Evolutionary conservation across 2,888 invertebrate genomes (phyloP).

Genomic region (Antheraea yamamai): DNA sequence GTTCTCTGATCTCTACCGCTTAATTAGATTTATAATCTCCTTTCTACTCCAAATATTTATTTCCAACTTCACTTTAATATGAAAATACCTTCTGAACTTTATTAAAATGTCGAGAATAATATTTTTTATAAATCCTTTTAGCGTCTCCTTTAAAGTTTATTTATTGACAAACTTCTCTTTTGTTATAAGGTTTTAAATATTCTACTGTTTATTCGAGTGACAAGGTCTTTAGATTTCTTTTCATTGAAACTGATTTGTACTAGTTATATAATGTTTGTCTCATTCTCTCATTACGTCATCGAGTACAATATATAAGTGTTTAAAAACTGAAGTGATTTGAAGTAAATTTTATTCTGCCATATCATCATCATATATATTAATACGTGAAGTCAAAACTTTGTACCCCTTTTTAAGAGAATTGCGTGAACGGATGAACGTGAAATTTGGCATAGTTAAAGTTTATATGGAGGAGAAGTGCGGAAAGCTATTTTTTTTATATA

Average conservation of each 20-base stretch:
- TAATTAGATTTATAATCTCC: slow-evolving; percentile 7
- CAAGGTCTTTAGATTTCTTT: neutral
- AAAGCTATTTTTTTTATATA: too few relatives aligned
- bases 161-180: slow-evolving; percentile 13
- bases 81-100: slow-evolving; percentile 13
- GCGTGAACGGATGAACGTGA: too few relatives aligned
- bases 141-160: slow-evolving; percentile 1
- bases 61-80: neutral
- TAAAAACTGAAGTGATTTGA: neutral
- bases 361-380: too few relatives aligned
- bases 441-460: too few relatives aligned
- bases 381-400: too few relatives aligned
- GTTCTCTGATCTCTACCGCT: neutral
- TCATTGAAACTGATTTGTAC: neutral
- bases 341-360: neutral
- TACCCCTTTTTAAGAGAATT: too few relatives aligned
- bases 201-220: neutral
- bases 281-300: neutral
- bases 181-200: neutral
- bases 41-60: slow-evolving; percentile 10
- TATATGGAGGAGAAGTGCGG: too few relatives aligned
- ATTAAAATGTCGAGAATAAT: slow-evolving; percentile 11
- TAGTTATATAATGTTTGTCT: neutral
- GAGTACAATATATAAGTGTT: neutral
- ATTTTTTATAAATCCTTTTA: slow-evolving; percentile 12